Evolutionary conservation across 1,140 invertebrate genomes (phyloP).

Genomic region (Micrasema longulum): DNA sequence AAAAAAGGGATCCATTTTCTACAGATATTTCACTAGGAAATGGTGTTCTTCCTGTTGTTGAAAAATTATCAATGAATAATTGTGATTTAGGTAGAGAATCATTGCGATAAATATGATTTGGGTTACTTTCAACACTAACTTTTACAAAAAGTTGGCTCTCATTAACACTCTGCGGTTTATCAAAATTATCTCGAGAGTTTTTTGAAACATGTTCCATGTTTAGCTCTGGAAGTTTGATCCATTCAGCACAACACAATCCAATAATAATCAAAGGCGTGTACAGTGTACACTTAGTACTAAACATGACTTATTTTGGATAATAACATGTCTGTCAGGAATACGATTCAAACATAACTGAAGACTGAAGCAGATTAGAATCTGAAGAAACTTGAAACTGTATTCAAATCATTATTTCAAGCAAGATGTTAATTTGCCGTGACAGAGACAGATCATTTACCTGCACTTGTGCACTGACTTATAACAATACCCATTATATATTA

Average conservation of each 20-base stretch:
- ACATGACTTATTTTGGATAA: conserved; percentile 1
- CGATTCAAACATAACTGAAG: background rate
- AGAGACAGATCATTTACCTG: conserved; percentile 50
- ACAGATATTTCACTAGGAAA: no score
- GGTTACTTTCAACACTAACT: conserved; percentile 13
- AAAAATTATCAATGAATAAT: background rate
- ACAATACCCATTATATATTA: no score
- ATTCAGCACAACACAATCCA: conserved; percentile 27
- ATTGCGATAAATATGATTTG: conserved; percentile 10
- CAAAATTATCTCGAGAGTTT: background rate
- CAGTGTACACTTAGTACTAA: conserved; percentile 19
- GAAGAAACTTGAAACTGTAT: background rate
- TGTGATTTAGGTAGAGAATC: conserved; percentile 6
- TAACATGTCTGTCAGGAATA: conserved; percentile 6
- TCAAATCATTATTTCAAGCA: conserved; percentile 48
- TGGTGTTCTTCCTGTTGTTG: background rate
- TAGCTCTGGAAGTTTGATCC: conserved; percentile 39
- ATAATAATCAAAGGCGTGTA: background rate
- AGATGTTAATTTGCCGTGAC: conserved; percentile 35
- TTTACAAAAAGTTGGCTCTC: conserved; percentile 16
- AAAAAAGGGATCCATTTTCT: no score
- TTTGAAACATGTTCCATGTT: conserved; percentile 3
- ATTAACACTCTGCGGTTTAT: background rate
- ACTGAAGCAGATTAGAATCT: conserved; percentile 2
- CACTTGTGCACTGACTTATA: conserved; percentile 22